Percentiles rank a stretch among this genome's conserved stretches.
phyloP scores from a whole-genome alignment of 2,113 vertebrate species.

The Ceyx margarethae region DNA sequence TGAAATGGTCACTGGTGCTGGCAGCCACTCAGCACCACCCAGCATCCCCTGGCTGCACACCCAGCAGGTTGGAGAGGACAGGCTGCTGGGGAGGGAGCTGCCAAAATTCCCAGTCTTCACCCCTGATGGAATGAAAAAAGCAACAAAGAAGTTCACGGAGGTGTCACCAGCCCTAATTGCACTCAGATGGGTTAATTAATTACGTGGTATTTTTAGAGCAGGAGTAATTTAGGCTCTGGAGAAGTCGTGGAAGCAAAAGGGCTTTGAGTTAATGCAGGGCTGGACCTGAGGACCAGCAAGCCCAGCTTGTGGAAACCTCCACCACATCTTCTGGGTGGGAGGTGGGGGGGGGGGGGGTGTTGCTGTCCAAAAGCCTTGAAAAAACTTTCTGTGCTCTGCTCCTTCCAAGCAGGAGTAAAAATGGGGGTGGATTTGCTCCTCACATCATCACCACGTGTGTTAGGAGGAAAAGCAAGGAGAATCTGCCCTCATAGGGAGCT shows the following conservation, averaged over 20 bases:
- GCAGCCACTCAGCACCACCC: background rate
- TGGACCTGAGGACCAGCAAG: background rate
- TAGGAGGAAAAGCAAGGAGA: background rate
- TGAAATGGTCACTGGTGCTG: background rate
- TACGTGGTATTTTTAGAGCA: rapidly evolving
- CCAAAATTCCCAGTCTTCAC: rapidly evolving
- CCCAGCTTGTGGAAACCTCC: background rate
- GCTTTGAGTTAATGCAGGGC: background rate
- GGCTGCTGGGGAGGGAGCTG: background rate
- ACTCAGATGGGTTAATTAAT: background rate
- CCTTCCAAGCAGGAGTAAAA: background rate
- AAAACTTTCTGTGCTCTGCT: background rate
- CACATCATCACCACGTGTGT: rapidly evolving
- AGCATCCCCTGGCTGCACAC: rapidly evolving
- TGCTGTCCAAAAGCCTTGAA: background rate
- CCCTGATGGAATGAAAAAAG: background rate
- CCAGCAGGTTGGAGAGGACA: rapidly evolving
- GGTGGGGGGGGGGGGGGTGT: too few relatives aligned
- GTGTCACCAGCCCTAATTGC: background rate
- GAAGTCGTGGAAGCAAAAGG: rapidly evolving
- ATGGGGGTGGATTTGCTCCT: background rate
- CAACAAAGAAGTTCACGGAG: background rate
- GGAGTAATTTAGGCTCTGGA: background rate
- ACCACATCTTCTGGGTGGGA: rapidly evolving
- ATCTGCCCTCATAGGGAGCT: background rate